Evolutionary conservation across 2,113 vertebrate species (phyloP), one percentile per base, ranked within the genome.

Genomic region (Rhinolophus ferrumequinum): DNA sequence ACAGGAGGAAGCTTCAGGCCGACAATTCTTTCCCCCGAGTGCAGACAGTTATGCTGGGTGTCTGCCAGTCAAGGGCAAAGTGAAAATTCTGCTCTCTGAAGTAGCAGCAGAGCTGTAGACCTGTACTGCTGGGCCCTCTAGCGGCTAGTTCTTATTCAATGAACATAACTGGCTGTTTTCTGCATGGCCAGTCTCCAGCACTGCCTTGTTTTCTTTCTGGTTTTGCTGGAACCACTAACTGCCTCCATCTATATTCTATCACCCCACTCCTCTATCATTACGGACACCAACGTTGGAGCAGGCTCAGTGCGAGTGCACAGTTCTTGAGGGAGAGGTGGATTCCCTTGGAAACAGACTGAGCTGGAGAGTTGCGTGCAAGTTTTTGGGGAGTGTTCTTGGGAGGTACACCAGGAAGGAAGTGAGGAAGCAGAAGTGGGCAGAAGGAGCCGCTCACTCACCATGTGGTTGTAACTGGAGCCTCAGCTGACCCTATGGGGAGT

Each of bases 61-160:
- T 64, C 85, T 77, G 28, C 75, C 35, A 52, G 12, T 35, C 21
- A 84, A 93, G 56, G 44, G 56, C 77, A 52, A 52, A 60, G 30
- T 62, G 50, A 82, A 35, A 89, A 75, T 70, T 82, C 0, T 41
- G 19, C 56, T 70, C 19, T 24, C 19, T 21, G 10, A 73, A 15
- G 21, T 2, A 52, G 62, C 26, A 13, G 21, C 35, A 91, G 47
- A 94, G 35, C 35, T 44, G 35, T 41, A 38, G 81, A 54, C 22
- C 28, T 54, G 77, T 94, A 11, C 24, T 66, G 26, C 58, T 75
- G 72, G 47, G 93, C 97, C 96, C 96, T 89, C 97, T 97, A 96
- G 97, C 67, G 97, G 95, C 79, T 58, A 19, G 6, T 84, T 97
- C 56, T 66, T 69, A 79, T 3, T 66, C 52, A 33, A 0, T 19